phyloP scores from a whole-genome alignment of 1,140 invertebrate species.

The Scaptomyza hsui region DNA sequence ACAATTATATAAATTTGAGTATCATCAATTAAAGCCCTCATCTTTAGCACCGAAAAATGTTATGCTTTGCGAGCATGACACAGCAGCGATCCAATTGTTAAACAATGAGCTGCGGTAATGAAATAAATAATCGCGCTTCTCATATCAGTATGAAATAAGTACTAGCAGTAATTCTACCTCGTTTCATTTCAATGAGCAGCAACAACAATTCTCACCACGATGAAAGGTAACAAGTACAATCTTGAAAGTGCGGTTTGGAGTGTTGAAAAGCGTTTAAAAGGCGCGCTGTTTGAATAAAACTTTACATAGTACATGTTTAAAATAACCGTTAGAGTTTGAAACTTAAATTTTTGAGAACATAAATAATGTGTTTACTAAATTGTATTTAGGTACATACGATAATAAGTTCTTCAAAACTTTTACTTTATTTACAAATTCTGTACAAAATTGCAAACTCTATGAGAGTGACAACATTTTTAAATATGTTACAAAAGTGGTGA shows the following conservation, averaged over 20 bases:
- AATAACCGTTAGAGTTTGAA: too few relatives aligned
- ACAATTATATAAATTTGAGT: not conserved
- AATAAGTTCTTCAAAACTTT: not conserved
- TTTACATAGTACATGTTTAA: too few relatives aligned
- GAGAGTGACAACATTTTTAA: constrained; percentile 1
- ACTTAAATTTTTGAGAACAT: not conserved
- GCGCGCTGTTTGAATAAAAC: too few relatives aligned
- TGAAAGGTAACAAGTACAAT: not conserved
- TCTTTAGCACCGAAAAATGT: constrained; percentile 4
- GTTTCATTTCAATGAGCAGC: not conserved
- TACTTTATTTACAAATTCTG: not conserved
- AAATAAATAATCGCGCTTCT: not conserved
- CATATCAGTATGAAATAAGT: not conserved
- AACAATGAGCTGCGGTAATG: not conserved
- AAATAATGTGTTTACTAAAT: too few relatives aligned
- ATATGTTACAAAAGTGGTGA: constrained; percentile 12
- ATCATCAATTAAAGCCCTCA: not conserved
- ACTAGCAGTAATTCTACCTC: not conserved
- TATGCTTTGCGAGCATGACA: constrained; percentile 21
- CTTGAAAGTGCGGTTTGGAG: constrained; percentile 4
- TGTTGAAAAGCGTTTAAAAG: constrained; percentile 18
- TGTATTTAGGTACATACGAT: too few relatives aligned
- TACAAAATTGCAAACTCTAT: not conserved
- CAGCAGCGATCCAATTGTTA: constrained; percentile 14
- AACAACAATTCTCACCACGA: not conserved